phyloP scores from a whole-genome alignment of 2,888 invertebrate genomes.

The Sesamia inferens region DNA sequence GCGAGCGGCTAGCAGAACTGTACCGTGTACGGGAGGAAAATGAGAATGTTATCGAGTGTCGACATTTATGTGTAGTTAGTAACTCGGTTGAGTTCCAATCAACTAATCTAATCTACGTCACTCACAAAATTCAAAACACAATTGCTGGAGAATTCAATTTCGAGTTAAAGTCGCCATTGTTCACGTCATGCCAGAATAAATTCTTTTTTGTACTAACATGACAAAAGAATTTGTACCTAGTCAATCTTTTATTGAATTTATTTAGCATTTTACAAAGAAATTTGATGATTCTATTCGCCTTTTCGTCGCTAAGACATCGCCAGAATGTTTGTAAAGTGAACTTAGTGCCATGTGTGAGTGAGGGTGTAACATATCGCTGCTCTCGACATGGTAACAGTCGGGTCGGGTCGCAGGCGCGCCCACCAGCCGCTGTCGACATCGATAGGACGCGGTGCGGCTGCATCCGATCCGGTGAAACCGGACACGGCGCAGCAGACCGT shows the following conservation, averaged over 20 bases:
- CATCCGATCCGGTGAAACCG: slow-evolving; percentile 62
- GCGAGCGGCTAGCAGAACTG: background rate
- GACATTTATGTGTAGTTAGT: background rate
- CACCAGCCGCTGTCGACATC: slow-evolving; percentile 43
- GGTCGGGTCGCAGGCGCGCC: slow-evolving; percentile 18
- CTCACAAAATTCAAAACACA: background rate
- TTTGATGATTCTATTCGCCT: background rate
- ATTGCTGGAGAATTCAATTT: slow-evolving; percentile 16
- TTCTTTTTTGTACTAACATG: slow-evolving; percentile 9
- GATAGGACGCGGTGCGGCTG: slow-evolving; percentile 56
- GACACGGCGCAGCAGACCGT: slow-evolving; percentile 55
- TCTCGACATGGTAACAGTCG: slow-evolving; percentile 34
- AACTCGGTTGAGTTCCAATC: slow-evolving; percentile 1
- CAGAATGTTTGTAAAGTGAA: background rate
- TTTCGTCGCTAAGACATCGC: background rate
- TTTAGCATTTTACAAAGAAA: background rate
- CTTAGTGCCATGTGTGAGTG: background rate
- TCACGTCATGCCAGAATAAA: slow-evolving; percentile 2
- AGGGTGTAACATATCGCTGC: slow-evolving; percentile 12
- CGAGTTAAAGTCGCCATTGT: slow-evolving; percentile 9
- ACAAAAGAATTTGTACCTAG: slow-evolving; percentile 9
- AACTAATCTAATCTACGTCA: slow-evolving; percentile 23
- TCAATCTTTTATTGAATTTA: slow-evolving; percentile 12
- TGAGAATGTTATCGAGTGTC: background rate
- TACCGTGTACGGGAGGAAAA: background rate